These are phyloP conservation scores for Carassius auratus DNA, from an alignment of 2,113 vertebrate genomes.

Conservation along the genomic window DNA sequence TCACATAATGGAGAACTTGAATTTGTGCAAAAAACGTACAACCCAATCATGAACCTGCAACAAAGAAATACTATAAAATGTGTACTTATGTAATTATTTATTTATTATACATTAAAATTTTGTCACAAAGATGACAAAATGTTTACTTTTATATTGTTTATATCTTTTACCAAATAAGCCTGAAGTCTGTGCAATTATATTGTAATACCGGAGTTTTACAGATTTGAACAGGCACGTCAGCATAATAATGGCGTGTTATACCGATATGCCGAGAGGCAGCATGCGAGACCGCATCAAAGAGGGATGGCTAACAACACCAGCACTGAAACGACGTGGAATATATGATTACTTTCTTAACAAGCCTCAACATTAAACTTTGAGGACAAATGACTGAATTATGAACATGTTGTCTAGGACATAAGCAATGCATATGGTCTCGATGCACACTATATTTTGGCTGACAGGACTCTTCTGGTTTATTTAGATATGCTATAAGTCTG, in stretches of 20 bases:
- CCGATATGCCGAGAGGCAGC: conserved; percentile 37
- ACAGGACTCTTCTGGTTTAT: conserved; percentile 37
- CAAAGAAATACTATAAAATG: neutral
- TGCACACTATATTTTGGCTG: conserved; percentile 22
- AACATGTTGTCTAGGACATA: conserved; percentile 46
- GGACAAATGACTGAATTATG: conserved; percentile 57
- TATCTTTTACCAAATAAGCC: no score
- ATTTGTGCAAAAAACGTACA: no score
- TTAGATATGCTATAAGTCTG: conserved; percentile 18
- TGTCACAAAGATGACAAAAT: no score
- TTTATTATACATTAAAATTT: neutral
- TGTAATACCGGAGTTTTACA: neutral
- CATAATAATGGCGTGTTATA: conserved; percentile 6
- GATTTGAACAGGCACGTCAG: neutral
- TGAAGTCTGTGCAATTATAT: neutral
- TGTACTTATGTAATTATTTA: no score
- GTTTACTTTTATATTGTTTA: no score
- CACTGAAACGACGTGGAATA: no score
- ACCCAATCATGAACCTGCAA: neutral
- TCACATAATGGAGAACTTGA: neutral
- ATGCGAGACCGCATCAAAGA: conserved; percentile 19
- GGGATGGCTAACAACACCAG: conserved; percentile 7
- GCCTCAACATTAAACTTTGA: conserved; percentile 57
- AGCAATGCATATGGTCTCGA: conserved; percentile 30
- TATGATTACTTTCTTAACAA: conserved; percentile 60